phyloP scores from a whole-genome alignment of 1,140 invertebrate species.

The Dryas iulia region DNA sequence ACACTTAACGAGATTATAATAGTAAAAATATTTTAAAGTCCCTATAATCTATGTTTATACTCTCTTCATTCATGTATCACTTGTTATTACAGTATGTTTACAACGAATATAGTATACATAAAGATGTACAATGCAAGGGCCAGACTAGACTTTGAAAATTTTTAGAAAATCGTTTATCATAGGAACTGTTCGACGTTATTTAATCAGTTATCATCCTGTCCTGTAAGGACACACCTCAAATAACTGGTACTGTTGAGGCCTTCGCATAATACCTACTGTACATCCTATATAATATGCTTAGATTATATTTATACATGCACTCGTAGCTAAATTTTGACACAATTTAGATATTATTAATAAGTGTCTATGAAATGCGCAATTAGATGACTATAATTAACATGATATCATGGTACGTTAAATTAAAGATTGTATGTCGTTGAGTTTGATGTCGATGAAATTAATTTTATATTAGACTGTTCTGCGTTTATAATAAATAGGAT shows the following conservation, averaged over 20 bases:
- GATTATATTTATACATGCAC: conserved; percentile 54
- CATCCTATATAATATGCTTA: conserved; percentile 31
- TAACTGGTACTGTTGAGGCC: conserved; percentile 22
- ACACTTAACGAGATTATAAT: background rate
- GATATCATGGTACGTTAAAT: conserved; percentile 37
- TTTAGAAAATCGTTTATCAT: background rate
- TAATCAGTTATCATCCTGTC: conserved; percentile 1
- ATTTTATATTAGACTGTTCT: conserved; percentile 47
- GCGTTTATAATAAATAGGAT: conserved; percentile 52
- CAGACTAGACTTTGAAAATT: background rate
- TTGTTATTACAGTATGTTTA: conserved; percentile 60
- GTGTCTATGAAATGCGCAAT: conserved; percentile 55
- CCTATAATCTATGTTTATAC: background rate
- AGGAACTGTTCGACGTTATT: background rate
- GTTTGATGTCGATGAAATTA: conserved; percentile 35
- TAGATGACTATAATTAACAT: conserved; percentile 45
- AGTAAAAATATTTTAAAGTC: background rate
- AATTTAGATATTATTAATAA: conserved; percentile 49
- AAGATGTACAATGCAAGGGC: background rate
- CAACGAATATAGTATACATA: conserved; percentile 65
- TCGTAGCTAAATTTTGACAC: conserved; percentile 69
- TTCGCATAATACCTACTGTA: conserved; percentile 18
- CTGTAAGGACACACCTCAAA: background rate
- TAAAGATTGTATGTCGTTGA: conserved; percentile 36
- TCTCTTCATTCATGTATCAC: conserved; percentile 25